A percentile compares a stretch with the other conserved stretches of the same genome.
Evolutionary conservation across 2,888 invertebrate species (phyloP).

Genomic region (Papilio demoleus): DNA sequence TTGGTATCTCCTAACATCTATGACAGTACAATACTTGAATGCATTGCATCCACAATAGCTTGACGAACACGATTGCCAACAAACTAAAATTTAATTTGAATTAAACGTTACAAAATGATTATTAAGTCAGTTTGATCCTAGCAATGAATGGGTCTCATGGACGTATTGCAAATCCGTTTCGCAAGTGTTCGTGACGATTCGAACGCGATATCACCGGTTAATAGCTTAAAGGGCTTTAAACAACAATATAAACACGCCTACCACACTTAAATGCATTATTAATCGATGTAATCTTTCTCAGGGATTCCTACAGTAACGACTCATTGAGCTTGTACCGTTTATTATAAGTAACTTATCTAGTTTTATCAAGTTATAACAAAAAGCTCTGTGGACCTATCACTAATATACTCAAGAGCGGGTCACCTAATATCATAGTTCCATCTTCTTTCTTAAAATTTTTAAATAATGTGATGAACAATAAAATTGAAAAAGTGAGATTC

Average conservation of each 20-base stretch:
- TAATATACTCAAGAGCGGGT: no score
- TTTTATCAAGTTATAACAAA: conserved; percentile 33
- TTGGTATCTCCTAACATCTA: conserved; percentile 10
- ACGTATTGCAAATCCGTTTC: conserved; percentile 46
- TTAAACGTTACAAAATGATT: conserved; percentile 31
- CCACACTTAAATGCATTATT: conserved; percentile 61
- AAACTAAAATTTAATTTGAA: conserved; percentile 35
- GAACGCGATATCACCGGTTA: conserved; percentile 60
- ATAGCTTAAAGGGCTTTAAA: conserved; percentile 73
- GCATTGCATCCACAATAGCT: conserved; percentile 8
- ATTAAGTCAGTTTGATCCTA: conserved; percentile 29
- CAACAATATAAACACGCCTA: conserved; percentile 76
- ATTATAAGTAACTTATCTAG: conserved; percentile 53
- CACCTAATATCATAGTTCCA: no score
- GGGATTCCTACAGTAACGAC: conserved; percentile 60
- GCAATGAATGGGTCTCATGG: conserved; percentile 43
- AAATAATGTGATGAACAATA: no score
- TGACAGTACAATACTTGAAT: neutral
- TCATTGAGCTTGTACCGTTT: conserved; percentile 55
- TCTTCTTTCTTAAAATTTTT: no score
- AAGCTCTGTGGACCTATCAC: no score
- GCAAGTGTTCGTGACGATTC: conserved; percentile 66
- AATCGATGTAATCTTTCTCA: conserved; percentile 73
- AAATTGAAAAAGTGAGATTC: no score
- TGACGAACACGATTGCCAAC: conserved; percentile 13